phyloP scores from a whole-genome alignment of 2,888 invertebrate species.

The Acronicta alni region DNA sequence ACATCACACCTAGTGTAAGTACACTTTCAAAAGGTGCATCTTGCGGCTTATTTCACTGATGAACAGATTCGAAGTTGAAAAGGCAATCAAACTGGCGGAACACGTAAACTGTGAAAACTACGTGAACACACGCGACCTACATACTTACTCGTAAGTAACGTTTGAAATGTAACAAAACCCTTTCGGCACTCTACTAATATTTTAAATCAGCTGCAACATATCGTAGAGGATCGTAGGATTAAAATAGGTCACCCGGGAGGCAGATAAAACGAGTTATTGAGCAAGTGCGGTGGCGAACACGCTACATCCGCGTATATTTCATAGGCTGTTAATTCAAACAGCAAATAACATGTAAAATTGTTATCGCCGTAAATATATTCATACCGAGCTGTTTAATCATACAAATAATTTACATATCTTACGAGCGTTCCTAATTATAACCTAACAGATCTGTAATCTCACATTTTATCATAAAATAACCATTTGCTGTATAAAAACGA shows the following conservation, averaged over 20 bases:
- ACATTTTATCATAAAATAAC: constrained; percentile 34
- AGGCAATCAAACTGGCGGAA: constrained; percentile 60
- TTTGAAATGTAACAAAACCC: constrained; percentile 58
- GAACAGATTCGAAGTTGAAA: constrained; percentile 55
- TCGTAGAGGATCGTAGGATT: constrained; percentile 63
- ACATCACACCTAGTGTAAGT: constrained; percentile 40
- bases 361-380: constrained; percentile 41
- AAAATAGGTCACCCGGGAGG: constrained; percentile 73
- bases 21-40: constrained; percentile 60
- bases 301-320: constrained; percentile 62
- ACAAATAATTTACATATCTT: constrained; percentile 44
- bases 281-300: constrained; percentile 55
- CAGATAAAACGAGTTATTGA: constrained; percentile 63
- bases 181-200: constrained; percentile 55
- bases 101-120: constrained; percentile 68
- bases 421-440: constrained; percentile 30
- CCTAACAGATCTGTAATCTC: constrained; percentile 22
- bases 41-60: constrained; percentile 48
- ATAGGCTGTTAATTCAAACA: constrained; percentile 57
- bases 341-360: constrained; percentile 50
- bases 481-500: constrained; percentile 46
- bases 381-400: constrained; percentile 35
- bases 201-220: constrained; percentile 61
- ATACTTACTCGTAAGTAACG: constrained; percentile 47
- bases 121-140: constrained; percentile 64